These are phyloP conservation scores for Suillia variegata DNA, from an alignment of 2,888 invertebrate genomes.

Conservation along the genomic window DNA sequence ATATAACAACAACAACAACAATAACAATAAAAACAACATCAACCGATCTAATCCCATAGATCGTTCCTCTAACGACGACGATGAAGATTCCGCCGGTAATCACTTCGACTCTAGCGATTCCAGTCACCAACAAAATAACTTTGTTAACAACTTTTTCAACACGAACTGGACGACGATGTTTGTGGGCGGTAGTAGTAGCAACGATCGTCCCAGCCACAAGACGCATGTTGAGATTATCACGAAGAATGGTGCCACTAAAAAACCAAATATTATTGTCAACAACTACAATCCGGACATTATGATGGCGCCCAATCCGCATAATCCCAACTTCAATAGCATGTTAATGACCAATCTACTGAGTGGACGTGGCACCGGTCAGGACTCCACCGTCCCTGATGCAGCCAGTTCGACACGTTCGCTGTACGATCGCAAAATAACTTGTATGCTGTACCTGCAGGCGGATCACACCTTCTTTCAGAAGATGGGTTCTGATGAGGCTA, in stretches of 20 bases:
- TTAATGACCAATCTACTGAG: conserved; percentile 53
- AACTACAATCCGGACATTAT: conserved; percentile 63
- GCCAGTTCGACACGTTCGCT: conserved; percentile 55
- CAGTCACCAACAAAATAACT: conserved; percentile 27
- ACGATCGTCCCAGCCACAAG: conserved; percentile 68
- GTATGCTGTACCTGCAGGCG: conserved; percentile 94
- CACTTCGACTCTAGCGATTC: conserved; percentile 18
- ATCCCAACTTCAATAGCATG: conserved; percentile 57
- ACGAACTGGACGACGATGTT: conserved; percentile 53
- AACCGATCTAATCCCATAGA: not conserved
- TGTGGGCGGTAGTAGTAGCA: too few relatives aligned
- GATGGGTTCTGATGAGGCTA: conserved; percentile 91
- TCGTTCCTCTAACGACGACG: not conserved
- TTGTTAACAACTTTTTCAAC: conserved; percentile 49
- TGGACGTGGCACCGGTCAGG: conserved; percentile 40
- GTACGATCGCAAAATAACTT: conserved; percentile 85
- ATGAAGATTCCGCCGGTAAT: conserved; percentile 10
- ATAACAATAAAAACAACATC: conserved; percentile 21
- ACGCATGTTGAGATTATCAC: conserved; percentile 72
- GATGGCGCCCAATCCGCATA: conserved; percentile 53
- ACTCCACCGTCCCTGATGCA: conserved; percentile 36
- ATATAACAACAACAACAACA: conserved; percentile 39
- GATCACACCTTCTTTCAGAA: conserved; percentile 95
- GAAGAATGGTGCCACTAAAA: conserved; percentile 69
- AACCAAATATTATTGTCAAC: conserved; percentile 69